Percentiles rank a stretch among this genome's conserved stretches.
Conservation (phyloP, 2,113 vertebrate species). For the Gymnogyps californianus region DNA sequence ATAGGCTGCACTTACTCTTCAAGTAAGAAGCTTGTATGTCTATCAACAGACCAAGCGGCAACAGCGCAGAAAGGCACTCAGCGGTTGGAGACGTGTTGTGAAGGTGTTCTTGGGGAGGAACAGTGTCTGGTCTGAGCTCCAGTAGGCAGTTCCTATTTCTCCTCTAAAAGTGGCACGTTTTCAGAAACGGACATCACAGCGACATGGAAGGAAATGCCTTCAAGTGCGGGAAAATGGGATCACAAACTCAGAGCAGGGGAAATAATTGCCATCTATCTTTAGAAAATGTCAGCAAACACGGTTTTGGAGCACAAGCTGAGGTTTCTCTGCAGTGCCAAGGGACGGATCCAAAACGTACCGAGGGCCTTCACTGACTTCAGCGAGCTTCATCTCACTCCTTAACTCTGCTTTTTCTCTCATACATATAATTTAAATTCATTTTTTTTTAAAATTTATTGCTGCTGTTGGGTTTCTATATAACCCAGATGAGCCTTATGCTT, state of each 20-base stretch:
- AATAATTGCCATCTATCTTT: not conserved
- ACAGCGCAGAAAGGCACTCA: not conserved
- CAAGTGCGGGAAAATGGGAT: not conserved
- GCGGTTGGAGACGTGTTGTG: not conserved
- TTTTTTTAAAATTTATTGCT: not conserved
- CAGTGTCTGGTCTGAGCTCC: not conserved
- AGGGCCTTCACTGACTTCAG: not conserved
- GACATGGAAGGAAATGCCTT: not conserved
- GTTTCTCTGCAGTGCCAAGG: not conserved
- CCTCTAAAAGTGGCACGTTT: not conserved
- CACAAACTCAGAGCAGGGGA: not conserved
- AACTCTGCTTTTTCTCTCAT: not conserved
- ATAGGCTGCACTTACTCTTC: not conserved
- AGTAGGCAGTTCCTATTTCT: not conserved
- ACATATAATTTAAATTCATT: too few species aligned
- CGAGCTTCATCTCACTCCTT: fast-evolving
- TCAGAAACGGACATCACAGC: not conserved
- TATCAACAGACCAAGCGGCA: not conserved
- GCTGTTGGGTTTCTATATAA: not conserved
- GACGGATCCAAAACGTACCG: not conserved
- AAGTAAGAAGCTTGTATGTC: not conserved
- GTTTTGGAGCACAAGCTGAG: not conserved
- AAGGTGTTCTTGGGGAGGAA: not conserved
- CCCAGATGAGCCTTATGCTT: not conserved
- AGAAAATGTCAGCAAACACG: not conserved